Conservation (phyloP, 2,888 invertebrate genomes). For the Acleris laterana region DNA sequence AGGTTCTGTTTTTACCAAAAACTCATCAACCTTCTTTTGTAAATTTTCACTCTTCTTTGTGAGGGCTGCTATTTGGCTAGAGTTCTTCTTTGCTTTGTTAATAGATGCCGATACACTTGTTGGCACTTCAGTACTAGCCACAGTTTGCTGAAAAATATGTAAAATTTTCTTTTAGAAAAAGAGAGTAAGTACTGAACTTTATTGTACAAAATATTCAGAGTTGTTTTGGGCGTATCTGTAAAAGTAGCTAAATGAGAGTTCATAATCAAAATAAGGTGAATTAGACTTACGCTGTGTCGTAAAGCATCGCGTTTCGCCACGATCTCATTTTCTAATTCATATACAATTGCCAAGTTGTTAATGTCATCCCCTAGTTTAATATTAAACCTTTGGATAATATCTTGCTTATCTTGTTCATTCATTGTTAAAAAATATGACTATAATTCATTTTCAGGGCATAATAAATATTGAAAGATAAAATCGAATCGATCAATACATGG, state of each 20-base stretch:
- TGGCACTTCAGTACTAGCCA: constrained; percentile 86
- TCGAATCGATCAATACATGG: too few relatives aligned
- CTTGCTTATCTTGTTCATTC: constrained; percentile 69
- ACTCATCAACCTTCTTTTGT: constrained; percentile 64
- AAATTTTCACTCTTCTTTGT: constrained; percentile 76
- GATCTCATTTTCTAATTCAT: constrained; percentile 62
- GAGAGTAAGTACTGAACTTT: not conserved
- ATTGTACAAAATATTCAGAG: too few relatives aligned
- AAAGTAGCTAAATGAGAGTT: too few relatives aligned
- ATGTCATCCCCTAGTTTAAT: constrained; percentile 70
- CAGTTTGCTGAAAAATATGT: constrained; percentile 80
- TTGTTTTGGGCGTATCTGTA: too few relatives aligned
- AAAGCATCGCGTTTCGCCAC: constrained; percentile 55
- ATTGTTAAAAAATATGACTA: constrained; percentile 44
- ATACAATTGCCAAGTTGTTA: constrained; percentile 58
- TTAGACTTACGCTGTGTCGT: constrained; percentile 57
- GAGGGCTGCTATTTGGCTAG: constrained; percentile 75
- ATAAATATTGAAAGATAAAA: not conserved
- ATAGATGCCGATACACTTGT: constrained; percentile 86
- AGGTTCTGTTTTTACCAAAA: constrained; percentile 68
- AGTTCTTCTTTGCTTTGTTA: constrained; percentile 85
- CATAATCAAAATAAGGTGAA: not conserved
- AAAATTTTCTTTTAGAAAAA: not conserved
- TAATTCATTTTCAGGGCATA: not conserved
- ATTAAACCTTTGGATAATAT: constrained; percentile 76